phyloP scores from a whole-genome alignment of 2,797 vertebrate species.

The Chromis chromis region DNA sequence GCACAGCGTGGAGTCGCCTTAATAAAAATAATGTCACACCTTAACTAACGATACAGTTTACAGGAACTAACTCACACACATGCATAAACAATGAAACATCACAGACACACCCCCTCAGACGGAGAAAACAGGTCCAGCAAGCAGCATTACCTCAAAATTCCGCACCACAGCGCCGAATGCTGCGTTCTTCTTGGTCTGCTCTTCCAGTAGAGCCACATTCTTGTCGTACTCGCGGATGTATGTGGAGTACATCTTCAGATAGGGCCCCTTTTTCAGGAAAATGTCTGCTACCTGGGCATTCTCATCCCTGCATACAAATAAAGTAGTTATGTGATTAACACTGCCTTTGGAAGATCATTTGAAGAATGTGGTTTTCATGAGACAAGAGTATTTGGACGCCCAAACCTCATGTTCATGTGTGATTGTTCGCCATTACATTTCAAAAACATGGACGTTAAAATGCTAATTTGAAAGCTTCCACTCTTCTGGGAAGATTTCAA shows the following conservation, averaged over 20 bases:
- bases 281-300: conserved; percentile 93
- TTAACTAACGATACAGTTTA: conserved; percentile 9
- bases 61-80: background rate
- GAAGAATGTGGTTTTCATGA: background rate
- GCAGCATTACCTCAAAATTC: conserved; percentile 92
- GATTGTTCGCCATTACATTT: background rate
- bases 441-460: background rate
- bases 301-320: conserved; percentile 84
- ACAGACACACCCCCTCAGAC: background rate
- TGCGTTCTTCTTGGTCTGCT: conserved; percentile 93
- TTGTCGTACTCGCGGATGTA: conserved; percentile 98
- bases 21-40: conserved; percentile 33
- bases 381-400: background rate
- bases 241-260: conserved; percentile 98
- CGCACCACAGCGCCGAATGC: conserved; percentile 89
- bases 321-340: background rate
- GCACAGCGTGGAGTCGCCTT: conserved; percentile 94
- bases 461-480: background rate
- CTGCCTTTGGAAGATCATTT: too few relatives aligned
- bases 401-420: background rate
- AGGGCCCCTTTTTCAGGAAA: conserved; percentile 97
- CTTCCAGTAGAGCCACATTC: conserved; percentile 94
- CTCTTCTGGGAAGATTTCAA: background rate
- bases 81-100: conserved; percentile 28
- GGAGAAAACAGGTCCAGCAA: conserved; percentile 65